Base-by-base conservation (phyloP, 2,888 invertebrate genomes). In the Cepaea hortensis region DNA sequence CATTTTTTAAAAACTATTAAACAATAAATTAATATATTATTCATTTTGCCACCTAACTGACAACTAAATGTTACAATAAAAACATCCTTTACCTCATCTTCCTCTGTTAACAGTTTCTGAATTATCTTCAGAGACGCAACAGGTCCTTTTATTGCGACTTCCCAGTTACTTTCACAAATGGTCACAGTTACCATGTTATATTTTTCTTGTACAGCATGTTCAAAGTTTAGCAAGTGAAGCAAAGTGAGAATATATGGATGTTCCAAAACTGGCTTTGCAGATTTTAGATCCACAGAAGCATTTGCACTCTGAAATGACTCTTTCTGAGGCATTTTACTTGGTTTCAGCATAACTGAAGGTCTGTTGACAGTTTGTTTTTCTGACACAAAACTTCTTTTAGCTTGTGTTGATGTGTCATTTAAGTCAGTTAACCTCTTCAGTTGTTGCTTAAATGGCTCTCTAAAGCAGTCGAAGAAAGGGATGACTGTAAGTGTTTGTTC, bases 391-490 rank as follows among this genome's bases (percentile, higher is more conserved):
- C 4, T 61, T 61, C 23, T 61, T 35, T 61, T 55, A 81, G 15
- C 48, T 70, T 70, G 81, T 50, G 0, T 20, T 18, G 23, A n/a
- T 81, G 70, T 15, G 55, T 70, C 46, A 11, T 70, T 70, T 23
- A 23, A 23, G 13, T 79, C 61, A 15, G 23, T 68, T 35, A 81
- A 65, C 55, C 73, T 18, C 6, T 72, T n/a, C 72, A 72, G 18
- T 18, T 82, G 82, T 13, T 72, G 23, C 6, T 76, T 50, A 20
- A 76, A 11, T 3, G 75, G 65, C 76, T 84, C 84, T 76, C 76
- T 84, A 35, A 84, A 84, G 76, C 84, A 46, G 15, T 84, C 76
- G 46, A 84, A 84, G 50, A 48, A 84, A 6, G 84, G 84, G 46
- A 15, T 48, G 4, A 84, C 75, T 23, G 62, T 61, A 20, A 84